Percentiles rank a stretch among this genome's conserved stretches.
Conservation (phyloP, 1,140 invertebrate genomes). For the Drosophila subobscura region DNA sequence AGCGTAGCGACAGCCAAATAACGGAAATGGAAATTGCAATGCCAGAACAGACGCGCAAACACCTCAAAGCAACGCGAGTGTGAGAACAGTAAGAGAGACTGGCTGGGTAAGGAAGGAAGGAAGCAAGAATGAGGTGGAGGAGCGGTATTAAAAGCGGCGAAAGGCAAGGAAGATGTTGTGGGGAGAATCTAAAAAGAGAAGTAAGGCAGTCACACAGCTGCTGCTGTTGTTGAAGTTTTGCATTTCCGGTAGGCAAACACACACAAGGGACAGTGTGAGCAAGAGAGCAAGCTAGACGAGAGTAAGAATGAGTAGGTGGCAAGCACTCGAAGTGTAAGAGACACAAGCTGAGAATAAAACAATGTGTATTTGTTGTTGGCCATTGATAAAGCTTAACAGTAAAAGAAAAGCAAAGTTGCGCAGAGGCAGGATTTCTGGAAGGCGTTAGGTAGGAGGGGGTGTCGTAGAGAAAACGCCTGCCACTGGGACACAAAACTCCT, state of each 20-base stretch:
- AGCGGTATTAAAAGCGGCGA: too few relatives aligned
- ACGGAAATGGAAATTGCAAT: constrained; percentile 77
- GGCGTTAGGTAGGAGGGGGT: not conserved
- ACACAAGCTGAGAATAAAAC: constrained; percentile 68
- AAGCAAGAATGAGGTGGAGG: constrained; percentile 2
- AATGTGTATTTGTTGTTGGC: constrained; percentile 76
- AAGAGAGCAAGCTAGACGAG: not conserved
- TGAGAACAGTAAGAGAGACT: not conserved
- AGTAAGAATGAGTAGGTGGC: too few relatives aligned
- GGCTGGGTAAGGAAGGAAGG: constrained; percentile 3
- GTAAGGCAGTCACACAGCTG: constrained; percentile 37
- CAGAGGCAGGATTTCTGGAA: not conserved
- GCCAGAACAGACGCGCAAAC: constrained; percentile 60
- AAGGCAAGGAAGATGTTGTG: not conserved
- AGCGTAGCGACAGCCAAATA: constrained; percentile 1
- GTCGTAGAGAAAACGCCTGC: constrained; percentile 4
- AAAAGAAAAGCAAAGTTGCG: constrained; percentile 17
- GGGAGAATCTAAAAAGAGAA: not conserved
- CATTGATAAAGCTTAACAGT: constrained; percentile 76
- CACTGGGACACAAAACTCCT: constrained; percentile 52
- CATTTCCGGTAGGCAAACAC: constrained; percentile 78
- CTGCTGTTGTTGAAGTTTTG: constrained; percentile 70
- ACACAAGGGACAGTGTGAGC: constrained; percentile 11
- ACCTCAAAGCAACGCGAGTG: constrained; percentile 25
- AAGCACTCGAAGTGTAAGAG: not conserved